Base-by-base conservation (phyloP, 2,888 invertebrate genomes). In the Lasioglossum leucozonium region DNA sequence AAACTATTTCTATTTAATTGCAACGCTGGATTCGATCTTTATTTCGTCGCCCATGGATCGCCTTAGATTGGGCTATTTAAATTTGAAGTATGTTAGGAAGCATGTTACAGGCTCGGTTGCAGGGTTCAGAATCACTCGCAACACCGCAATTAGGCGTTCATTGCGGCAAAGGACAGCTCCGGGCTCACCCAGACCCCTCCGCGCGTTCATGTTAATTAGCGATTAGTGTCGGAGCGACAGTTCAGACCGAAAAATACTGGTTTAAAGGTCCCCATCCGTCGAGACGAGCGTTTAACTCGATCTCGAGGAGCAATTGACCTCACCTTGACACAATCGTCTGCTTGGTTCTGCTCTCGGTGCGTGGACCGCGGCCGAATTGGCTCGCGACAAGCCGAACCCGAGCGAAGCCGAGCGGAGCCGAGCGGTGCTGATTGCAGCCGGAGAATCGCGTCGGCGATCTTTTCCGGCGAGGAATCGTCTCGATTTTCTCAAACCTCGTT, bases 241-340 rank as follows among this genome's bases (percentile, higher is more conserved):
- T 47, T 40, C 67, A 40, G 11, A n/a, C 67, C 40, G n/a, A 67
- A 67, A 67, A 67, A 34, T 67, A 22, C 22, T 10, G 40, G 67
- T 67, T 37, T 37, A 67, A 67, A 67, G 67, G 67, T 67, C 67
- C 37, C 37, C 37, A 40, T n/a, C n/a, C 40, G 71, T 71, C 71
- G 71, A 42, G 42, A 71, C 71, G 40, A 67, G 22, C 10, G 44
- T 74, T 18, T n/a, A 74, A 65, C 37, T 72, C 72, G 69, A 42
- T 67, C 82, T 78, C 86, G 42, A 71, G 42, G 51, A 84, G 77
- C 77, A 84, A 84, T 84, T 82, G 82, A 82, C 83, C 83, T 83
- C 77, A 77, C 84, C 84, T 84, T 84, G 84, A 84, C 84, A 84
- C 84, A 65, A 77, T 77, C 84, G 84, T 82, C 76, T 40, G 81